Percentiles rank a stretch among this genome's conserved stretches.
Evolutionary conservation across 2,888 invertebrate genomes (phyloP).

Genomic region (Eumerus sabulonum): DNA sequence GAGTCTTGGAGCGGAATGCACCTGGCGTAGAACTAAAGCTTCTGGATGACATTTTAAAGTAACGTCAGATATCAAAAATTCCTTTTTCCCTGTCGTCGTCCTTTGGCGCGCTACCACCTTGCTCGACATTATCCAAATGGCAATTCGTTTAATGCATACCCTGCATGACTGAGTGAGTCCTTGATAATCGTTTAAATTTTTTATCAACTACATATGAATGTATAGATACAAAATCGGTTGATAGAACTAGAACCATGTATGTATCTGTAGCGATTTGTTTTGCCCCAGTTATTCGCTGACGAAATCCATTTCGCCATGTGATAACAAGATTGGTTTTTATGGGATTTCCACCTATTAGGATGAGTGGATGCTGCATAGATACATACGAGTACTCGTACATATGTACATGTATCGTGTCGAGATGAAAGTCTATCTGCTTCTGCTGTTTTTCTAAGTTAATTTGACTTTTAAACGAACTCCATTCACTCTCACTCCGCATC

Average conservation of each 20-base stretch:
- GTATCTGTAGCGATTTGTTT: slow-evolving; percentile 45
- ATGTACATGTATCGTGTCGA: background rate
- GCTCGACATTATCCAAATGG: slow-evolving; percentile 2
- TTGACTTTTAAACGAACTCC: slow-evolving; percentile 61
- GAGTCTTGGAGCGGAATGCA: slow-evolving; percentile 6
- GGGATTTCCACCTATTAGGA: slow-evolving; percentile 51
- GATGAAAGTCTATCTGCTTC: slow-evolving; percentile 51
- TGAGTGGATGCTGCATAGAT: slow-evolving; percentile 33
- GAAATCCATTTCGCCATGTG: slow-evolving; percentile 38
- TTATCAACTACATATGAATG: slow-evolving; percentile 69
- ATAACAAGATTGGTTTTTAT: slow-evolving; percentile 67
- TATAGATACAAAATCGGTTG: slow-evolving; percentile 3
- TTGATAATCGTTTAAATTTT: slow-evolving; percentile 63
- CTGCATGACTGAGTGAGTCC: background rate
- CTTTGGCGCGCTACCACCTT: background rate
- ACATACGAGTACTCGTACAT: too few species aligned
- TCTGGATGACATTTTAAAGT: slow-evolving; percentile 34
- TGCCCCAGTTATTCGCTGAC: slow-evolving; percentile 52
- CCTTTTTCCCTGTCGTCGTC: background rate
- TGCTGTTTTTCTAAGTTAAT: slow-evolving; percentile 67
- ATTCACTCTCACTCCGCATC: slow-evolving; percentile 25
- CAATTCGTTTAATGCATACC: background rate
- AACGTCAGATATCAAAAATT: slow-evolving; percentile 8
- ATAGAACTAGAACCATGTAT: background rate
- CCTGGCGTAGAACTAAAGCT: slow-evolving; percentile 19